Evolutionary conservation across 2,113 vertebrate species (phyloP), one percentile per base, ranked within the genome.

Genomic region (Smithornis capensis): DNA sequence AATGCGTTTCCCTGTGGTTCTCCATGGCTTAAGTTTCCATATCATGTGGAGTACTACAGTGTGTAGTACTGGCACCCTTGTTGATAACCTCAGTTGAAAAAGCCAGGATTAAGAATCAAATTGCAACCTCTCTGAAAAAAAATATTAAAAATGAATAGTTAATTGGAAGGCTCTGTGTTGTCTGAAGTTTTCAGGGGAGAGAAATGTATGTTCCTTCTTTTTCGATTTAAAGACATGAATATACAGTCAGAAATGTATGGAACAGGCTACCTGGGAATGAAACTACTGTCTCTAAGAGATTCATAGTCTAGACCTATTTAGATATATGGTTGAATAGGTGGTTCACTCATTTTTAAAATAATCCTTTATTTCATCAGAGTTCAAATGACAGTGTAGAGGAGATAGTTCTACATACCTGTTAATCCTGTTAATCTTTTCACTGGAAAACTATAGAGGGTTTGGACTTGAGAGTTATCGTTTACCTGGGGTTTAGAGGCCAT

Each of bases 21-120:
- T 70, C 56, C 56, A 25, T 75, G 65, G 44, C 44, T 63, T 83
- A 70, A 55, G 33, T 83, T 94, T 94, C 45, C 70, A 21, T 38
- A 69, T 91, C 82, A 47, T 74, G 45, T 38, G 31, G 50, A 86
- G 18, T 83, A 74, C 77, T 82, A 9, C 38, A 55, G 67, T 45
- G 38, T 73, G 59, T 62, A 77, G 19, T 91, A 83, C 74, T 94
- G 89, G 24, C 45, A 95, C 55, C 75, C 67, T 95, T 70, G 33
- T 77, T 95, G 89, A 83, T 76, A 91, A 92, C 70, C 40, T 96
- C 42, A 79, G 4, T 19, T 83, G 81, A 85, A 94, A 89, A 53
- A 77, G 42, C 33, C 83, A 84, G 81, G 70, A 95, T 91, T 90
- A 82, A 64, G 40, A 92, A 68, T 69, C 84, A 82, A 94, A 93